These are phyloP conservation scores for Platanista minor DNA, from an alignment of 2,113 vertebrate species.

Conservation along the genomic window DNA sequence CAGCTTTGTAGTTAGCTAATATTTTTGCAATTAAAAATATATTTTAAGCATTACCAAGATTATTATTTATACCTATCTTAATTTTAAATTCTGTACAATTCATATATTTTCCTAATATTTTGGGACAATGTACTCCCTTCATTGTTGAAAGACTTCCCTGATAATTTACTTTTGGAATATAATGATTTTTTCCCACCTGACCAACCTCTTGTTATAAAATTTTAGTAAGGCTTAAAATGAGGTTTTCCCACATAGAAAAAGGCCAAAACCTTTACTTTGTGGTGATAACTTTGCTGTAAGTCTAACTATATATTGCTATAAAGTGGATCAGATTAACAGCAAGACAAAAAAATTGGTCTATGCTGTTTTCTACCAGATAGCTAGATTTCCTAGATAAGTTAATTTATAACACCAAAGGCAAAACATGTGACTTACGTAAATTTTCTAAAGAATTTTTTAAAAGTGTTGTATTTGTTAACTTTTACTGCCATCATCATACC, in stretches of 20 bases:
- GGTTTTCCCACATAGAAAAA: constrained; percentile 53
- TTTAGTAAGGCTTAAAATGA: not conserved
- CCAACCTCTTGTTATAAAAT: not conserved
- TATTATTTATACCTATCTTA: not conserved
- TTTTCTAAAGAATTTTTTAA: constrained; percentile 1
- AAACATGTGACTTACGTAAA: constrained; percentile 49
- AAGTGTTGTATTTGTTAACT: constrained; percentile 41
- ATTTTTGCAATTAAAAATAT: not conserved
- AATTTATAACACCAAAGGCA: constrained; percentile 60
- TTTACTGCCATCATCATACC: not conserved
- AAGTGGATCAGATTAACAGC: constrained; percentile 65
- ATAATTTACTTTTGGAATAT: constrained; percentile 13
- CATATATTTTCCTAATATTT: not conserved
- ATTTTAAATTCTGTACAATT: not conserved
- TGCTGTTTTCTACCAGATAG: not conserved
- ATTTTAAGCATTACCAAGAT: not conserved
- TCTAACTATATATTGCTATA: constrained; percentile 58
- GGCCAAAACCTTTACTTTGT: constrained; percentile 10
- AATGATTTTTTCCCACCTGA: not conserved
- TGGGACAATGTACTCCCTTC: not conserved
- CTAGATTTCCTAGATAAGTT: constrained; percentile 52
- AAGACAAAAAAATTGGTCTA: constrained; percentile 65
- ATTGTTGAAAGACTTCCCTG: not conserved
- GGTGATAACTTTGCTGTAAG: constrained; percentile 14
- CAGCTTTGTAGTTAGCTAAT: not conserved